phyloP scores from a whole-genome alignment of 1,140 invertebrate genomes.

The Drosophila pallidifrons region DNA sequence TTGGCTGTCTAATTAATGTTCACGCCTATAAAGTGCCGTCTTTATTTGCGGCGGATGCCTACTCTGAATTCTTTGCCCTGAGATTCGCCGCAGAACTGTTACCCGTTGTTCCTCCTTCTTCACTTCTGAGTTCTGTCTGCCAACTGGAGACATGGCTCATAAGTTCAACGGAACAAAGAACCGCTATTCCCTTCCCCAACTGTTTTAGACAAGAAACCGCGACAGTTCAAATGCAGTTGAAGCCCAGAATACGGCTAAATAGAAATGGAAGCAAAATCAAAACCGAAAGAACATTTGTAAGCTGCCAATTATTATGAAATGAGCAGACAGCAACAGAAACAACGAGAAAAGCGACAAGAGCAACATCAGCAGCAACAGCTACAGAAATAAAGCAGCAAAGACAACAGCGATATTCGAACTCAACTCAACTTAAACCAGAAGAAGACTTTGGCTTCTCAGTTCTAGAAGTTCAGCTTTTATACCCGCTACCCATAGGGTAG shows the following conservation, averaged over 20 bases:
- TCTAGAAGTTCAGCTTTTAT: background rate
- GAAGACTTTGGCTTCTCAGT: slow-evolving; percentile 15
- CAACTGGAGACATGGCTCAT: slow-evolving; percentile 30
- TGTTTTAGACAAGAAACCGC: slow-evolving; percentile 40
- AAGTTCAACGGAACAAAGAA: slow-evolving; percentile 72
- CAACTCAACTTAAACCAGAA: slow-evolving; percentile 19
- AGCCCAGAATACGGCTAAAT: slow-evolving; percentile 28
- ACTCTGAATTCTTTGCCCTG: slow-evolving; percentile 44
- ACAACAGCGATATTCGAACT: slow-evolving; percentile 66
- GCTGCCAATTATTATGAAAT: slow-evolving; percentile 83
- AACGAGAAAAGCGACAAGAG: slow-evolving; percentile 37
- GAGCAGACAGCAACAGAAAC: slow-evolving; percentile 62
- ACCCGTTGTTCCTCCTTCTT: slow-evolving; percentile 7
- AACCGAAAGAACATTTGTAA: slow-evolving; percentile 79
- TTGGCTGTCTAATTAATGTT: slow-evolving; percentile 75
- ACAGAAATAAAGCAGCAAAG: slow-evolving; percentile 46
- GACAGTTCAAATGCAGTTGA: slow-evolving; percentile 32
- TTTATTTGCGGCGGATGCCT: slow-evolving; percentile 71
- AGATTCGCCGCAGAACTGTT: slow-evolving; percentile 62
- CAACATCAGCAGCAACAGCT: slow-evolving; percentile 9
- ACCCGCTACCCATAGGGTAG: too few relatives aligned
- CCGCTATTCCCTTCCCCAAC: slow-evolving; percentile 50
- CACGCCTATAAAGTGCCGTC: slow-evolving; percentile 70
- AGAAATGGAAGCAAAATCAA: slow-evolving; percentile 71
- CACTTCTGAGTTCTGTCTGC: slow-evolving; percentile 1